phyloP scores from a whole-genome alignment of 2,888 invertebrate species.

The Polyommatus icarus region DNA sequence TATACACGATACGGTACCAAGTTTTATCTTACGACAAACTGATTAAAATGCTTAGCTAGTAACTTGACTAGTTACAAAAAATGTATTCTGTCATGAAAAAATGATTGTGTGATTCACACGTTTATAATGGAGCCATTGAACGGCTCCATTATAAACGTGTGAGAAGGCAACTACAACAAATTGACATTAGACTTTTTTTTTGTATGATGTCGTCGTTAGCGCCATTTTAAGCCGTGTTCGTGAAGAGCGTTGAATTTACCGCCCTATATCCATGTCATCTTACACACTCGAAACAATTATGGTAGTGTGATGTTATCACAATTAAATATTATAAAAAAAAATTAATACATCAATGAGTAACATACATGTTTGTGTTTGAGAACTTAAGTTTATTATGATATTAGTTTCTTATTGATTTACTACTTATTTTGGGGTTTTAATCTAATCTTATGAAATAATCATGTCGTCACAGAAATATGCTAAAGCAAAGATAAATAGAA shows the following conservation, averaged over 20 bases:
- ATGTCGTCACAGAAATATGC: constrained; percentile 9
- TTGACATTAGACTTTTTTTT: too few relatives aligned
- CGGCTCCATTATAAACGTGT: too few relatives aligned
- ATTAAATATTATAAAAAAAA: not conserved
- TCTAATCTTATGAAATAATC: not conserved
- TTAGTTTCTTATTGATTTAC: not conserved
- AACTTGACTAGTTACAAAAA: not conserved
- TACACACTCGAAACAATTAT: not conserved
- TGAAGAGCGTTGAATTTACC: too few relatives aligned
- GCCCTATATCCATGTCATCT: not conserved
- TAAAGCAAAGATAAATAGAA: not conserved
- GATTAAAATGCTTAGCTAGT: not conserved
- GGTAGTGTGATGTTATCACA: not conserved
- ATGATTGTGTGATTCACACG: not conserved
- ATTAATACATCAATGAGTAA: not conserved
- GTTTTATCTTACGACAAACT: not conserved
- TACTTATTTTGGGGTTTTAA: not conserved
- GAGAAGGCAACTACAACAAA: too few relatives aligned
- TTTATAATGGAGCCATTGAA: too few relatives aligned
- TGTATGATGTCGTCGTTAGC: too few relatives aligned
- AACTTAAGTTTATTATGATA: not conserved
- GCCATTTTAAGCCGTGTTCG: too few relatives aligned
- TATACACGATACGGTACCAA: not conserved
- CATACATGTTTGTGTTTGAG: not conserved
- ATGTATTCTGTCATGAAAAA: not conserved